Evolutionary conservation across 2,113 vertebrate species (phyloP).

Genomic region (Phodopus roborovskii): DNA sequence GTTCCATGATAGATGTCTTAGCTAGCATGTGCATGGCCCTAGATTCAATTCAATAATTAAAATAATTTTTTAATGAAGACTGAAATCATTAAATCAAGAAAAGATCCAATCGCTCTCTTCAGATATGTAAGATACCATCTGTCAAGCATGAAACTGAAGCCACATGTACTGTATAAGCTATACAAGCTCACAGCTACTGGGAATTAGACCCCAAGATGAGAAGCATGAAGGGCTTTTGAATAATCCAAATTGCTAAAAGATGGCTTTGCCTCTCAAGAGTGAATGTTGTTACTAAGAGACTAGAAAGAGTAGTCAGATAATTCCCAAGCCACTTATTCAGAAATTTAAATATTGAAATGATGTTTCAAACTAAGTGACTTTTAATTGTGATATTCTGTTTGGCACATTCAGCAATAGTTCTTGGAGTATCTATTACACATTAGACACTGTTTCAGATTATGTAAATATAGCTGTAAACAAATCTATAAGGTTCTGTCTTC

Average conservation of each 20-base stretch:
- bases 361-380: slow-evolving; percentile 11
- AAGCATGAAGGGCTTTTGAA: neutral
- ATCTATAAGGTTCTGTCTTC: neutral
- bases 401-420: neutral
- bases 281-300: neutral
- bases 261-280: neutral
- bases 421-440: neutral
- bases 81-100: neutral
- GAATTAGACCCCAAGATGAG: neutral
- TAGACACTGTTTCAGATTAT: neutral
- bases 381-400: neutral
- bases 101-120: neutral
- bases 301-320: neutral
- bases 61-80: neutral
- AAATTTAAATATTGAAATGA: neutral
- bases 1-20: neutral
- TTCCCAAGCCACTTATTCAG: neutral
- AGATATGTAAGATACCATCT: neutral
- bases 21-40: neutral
- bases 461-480: neutral
- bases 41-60: neutral
- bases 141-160: neutral
- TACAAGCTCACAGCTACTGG: neutral
- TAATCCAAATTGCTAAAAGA: neutral
- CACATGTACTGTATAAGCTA: neutral